Conservation (phyloP, 2,888 invertebrate genomes). For the Apeira syringaria region DNA sequence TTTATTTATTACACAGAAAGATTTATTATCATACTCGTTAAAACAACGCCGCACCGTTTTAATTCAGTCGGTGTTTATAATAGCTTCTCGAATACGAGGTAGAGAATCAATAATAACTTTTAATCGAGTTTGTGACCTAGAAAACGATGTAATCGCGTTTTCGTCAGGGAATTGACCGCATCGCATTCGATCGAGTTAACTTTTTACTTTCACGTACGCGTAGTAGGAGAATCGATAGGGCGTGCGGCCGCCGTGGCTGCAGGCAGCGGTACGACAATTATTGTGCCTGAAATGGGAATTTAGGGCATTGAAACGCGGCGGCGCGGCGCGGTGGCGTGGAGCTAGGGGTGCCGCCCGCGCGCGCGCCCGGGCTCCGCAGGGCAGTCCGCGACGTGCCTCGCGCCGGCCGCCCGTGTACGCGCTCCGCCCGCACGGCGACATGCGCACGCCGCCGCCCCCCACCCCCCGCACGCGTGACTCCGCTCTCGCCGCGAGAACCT, state of each 20-base stretch:
- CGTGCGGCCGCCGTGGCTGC: slow-evolving; percentile 70
- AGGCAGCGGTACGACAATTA: slow-evolving; percentile 74
- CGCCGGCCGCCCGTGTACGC: slow-evolving; percentile 59
- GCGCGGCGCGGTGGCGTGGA: slow-evolving; percentile 35
- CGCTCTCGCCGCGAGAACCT: slow-evolving; percentile 44
- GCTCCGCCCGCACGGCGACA: slow-evolving; percentile 33
- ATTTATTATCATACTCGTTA: slow-evolving; percentile 21
- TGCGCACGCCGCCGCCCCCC: slow-evolving; percentile 30
- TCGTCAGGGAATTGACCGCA: slow-evolving; percentile 65
- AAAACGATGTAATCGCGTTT: slow-evolving; percentile 63
- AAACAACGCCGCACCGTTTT: slow-evolving; percentile 12
- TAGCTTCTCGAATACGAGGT: slow-evolving; percentile 34
- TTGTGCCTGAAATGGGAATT: slow-evolving; percentile 72
- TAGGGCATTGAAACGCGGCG: slow-evolving; percentile 72
- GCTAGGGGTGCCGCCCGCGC: slow-evolving; percentile 25
- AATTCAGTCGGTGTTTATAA: slow-evolving; percentile 18
- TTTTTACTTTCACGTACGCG: slow-evolving; percentile 73
- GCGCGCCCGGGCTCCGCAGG: slow-evolving; percentile 17
- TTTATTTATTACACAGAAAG: slow-evolving; percentile 14
- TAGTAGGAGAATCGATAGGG: slow-evolving; percentile 64
- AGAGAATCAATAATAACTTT: slow-evolving; percentile 63
- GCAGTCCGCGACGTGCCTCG: slow-evolving; percentile 64
- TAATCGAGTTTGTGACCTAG: slow-evolving; percentile 69
- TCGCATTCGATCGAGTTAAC: slow-evolving; percentile 75
- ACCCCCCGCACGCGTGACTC: slow-evolving; percentile 38